Conservation (phyloP, 2,888 invertebrate species). For the Schrankia costaestrigalis region DNA sequence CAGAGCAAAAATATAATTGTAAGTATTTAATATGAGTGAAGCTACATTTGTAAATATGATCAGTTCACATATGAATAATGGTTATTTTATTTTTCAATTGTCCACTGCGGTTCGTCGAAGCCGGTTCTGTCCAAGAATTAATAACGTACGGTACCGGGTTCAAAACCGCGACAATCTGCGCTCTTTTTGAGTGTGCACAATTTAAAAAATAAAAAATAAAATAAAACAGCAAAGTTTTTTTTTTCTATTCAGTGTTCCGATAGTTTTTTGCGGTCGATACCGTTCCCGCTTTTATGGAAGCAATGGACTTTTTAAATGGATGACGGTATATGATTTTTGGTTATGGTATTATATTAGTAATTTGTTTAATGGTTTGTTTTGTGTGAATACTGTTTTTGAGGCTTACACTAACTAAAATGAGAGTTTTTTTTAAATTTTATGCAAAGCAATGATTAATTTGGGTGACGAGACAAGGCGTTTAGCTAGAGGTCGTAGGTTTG, state of each 20-base stretch:
- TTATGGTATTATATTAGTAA: conserved; percentile 18
- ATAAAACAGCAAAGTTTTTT: too few relatives aligned
- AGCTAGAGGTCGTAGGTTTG: too few relatives aligned
- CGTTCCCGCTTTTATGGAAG: conserved; percentile 56
- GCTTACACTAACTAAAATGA: too few relatives aligned
- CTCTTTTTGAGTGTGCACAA: conserved; percentile 63
- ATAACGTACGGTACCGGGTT: conserved; percentile 58
- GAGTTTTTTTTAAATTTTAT: too few relatives aligned
- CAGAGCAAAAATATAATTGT: too few relatives aligned
- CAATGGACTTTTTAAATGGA: conserved; percentile 46
- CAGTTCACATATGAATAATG: conserved; percentile 69
- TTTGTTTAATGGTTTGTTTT: neutral
- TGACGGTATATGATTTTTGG: conserved; percentile 18
- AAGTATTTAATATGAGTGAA: conserved; percentile 44
- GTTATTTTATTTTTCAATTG: conserved; percentile 79
- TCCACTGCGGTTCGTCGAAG: conserved; percentile 58
- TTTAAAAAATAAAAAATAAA: too few relatives aligned
- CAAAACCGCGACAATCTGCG: conserved; percentile 73
- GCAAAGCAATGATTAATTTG: too few relatives aligned
- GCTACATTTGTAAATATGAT: conserved; percentile 60
- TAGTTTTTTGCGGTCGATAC: conserved; percentile 76
- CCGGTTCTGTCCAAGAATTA: conserved; percentile 73
- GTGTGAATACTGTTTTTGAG: neutral
- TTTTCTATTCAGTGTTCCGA: conserved; percentile 67
- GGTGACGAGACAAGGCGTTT: too few relatives aligned